Evolutionary conservation across 2,888 invertebrate genomes (phyloP).

Genomic region (Ecdyonurus torrentis): DNA sequence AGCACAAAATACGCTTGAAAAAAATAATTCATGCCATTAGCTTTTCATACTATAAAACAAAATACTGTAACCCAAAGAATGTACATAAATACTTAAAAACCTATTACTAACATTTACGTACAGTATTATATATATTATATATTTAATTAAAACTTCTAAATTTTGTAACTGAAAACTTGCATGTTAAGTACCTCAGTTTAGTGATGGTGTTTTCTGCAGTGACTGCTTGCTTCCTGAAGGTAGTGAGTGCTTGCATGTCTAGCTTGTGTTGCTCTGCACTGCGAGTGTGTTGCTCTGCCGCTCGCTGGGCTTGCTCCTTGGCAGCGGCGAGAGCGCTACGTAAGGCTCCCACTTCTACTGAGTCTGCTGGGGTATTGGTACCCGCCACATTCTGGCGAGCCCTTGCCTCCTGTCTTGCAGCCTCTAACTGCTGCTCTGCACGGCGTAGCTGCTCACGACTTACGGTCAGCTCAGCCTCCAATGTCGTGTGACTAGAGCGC

Average conservation of each 20-base stretch:
- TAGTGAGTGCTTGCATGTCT: neutral
- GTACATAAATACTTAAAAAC: no score
- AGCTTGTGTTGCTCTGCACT: neutral
- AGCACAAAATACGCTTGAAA: no score
- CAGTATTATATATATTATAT: no score
- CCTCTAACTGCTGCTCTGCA: neutral
- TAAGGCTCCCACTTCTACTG: neutral
- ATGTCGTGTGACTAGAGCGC: neutral
- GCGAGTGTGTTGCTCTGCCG: neutral
- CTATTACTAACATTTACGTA: no score
- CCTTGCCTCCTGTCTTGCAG: neutral
- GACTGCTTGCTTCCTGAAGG: neutral
- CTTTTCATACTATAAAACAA: no score
- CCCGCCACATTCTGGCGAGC: neutral
- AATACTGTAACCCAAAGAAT: no score
- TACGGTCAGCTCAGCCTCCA: neutral
- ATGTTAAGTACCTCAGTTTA: neutral
- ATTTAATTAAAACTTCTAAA: no score
- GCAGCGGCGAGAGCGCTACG: neutral
- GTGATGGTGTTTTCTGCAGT: neutral
- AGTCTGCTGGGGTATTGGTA: neutral
- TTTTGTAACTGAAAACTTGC: no score
- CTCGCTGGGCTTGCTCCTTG: neutral
- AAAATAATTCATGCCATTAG: no score
- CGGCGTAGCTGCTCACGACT: neutral